Conservation (phyloP, 2,888 invertebrate genomes). For the Buathra laborator region DNA sequence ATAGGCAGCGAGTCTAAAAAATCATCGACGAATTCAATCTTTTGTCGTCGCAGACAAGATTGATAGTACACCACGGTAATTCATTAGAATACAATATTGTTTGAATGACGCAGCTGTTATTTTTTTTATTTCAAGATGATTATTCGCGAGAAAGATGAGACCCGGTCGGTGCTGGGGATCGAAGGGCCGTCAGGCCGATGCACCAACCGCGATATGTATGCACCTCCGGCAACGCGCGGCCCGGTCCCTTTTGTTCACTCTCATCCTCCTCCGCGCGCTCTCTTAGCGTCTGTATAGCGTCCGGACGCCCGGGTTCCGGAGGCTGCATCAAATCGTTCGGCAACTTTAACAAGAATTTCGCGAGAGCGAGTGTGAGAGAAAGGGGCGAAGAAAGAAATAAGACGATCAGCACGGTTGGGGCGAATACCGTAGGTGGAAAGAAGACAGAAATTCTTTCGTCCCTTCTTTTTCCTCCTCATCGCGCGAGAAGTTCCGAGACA, state of each 20-base stretch:
- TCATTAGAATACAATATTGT: slow-evolving; percentile 52
- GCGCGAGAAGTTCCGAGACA: slow-evolving; percentile 60
- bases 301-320: slow-evolving; percentile 64
- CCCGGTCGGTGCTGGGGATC: slow-evolving; percentile 23
- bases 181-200: slow-evolving; percentile 40
- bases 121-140: slow-evolving; percentile 54
- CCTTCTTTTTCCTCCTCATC: slow-evolving; percentile 63
- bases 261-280: slow-evolving; percentile 19
- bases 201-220: slow-evolving; percentile 48
- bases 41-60: slow-evolving; percentile 27
- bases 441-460: slow-evolving; percentile 54
- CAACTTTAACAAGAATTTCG: slow-evolving; percentile 76
- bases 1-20: not conserved
- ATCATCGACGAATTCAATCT: slow-evolving; percentile 11
- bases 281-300: not conserved
- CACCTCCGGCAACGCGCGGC: slow-evolving; percentile 58
- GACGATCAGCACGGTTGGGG: slow-evolving; percentile 49
- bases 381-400: slow-evolving; percentile 66
- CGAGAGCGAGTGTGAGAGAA: slow-evolving; percentile 63
- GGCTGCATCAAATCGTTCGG: slow-evolving; percentile 70
- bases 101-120: slow-evolving; percentile 56
- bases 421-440: slow-evolving; percentile 51
- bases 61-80: slow-evolving; percentile 44
- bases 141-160: slow-evolving; percentile 58
- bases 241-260: slow-evolving; percentile 62